These are phyloP conservation scores for Malacoctenus gilli DNA, from an alignment of 2,797 vertebrate genomes.

Conservation along the genomic window DNA sequence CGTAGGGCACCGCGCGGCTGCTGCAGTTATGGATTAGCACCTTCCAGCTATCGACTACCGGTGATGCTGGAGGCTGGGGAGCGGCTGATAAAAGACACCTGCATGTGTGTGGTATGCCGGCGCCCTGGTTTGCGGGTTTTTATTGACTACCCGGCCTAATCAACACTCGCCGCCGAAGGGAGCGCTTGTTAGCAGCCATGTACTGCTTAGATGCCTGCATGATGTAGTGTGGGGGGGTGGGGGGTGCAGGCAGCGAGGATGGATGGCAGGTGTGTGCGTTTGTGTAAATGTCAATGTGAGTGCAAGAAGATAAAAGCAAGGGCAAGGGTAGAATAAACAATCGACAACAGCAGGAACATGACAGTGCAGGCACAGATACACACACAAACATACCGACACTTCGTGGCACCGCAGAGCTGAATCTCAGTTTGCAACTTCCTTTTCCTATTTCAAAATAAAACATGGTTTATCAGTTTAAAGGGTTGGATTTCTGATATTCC, in stretches of 20 bases:
- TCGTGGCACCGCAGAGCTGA: no score
- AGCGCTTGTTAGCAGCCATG: constrained; percentile 69
- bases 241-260: not conserved
- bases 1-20: constrained; percentile 56
- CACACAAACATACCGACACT: not conserved
- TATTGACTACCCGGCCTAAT: constrained; percentile 71
- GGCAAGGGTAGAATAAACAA: not conserved
- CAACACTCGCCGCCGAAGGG: constrained; percentile 51
- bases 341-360: not conserved
- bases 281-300: constrained; percentile 41
- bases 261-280: constrained; percentile 5
- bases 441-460: no score
- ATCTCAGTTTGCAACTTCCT: no score
- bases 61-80: constrained; percentile 57
- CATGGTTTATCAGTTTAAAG: no score
- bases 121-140: constrained; percentile 46
- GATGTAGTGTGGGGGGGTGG: constrained; percentile 31
- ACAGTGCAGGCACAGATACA: not conserved
- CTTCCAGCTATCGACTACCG: constrained; percentile 68
- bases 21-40: constrained; percentile 73
- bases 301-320: constrained; percentile 26
- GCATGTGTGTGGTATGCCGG: constrained; percentile 50
- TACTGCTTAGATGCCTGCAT: constrained; percentile 53
- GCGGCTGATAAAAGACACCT: constrained; percentile 73
- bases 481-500: no score